phyloP scores from a whole-genome alignment of 1,140 invertebrate genomes.

The Calephelis nemesis region DNA sequence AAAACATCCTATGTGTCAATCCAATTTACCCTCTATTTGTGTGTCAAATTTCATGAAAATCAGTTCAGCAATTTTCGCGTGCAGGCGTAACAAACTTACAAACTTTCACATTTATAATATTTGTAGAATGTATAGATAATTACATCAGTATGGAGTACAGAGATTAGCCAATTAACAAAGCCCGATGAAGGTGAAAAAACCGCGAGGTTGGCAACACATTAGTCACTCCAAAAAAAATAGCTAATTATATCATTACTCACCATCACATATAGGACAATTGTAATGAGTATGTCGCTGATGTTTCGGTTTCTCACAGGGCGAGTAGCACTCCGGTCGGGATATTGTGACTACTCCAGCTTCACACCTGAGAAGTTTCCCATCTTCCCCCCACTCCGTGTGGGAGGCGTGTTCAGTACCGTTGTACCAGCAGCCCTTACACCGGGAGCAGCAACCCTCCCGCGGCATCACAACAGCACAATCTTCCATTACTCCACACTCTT shows the following conservation, averaged over 20 bases:
- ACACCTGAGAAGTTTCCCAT: constrained; percentile 86
- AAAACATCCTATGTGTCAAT: too few species aligned
- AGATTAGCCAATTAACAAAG: background rate
- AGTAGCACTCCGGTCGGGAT: constrained; percentile 88
- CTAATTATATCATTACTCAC: constrained; percentile 34
- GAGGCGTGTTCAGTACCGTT: constrained; percentile 86
- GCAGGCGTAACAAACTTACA: too few species aligned
- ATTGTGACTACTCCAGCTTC: constrained; percentile 91
- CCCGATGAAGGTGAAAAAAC: too few species aligned
- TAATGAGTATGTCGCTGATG: constrained; percentile 83
- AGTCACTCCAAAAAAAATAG: too few species aligned
- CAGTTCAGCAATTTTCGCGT: too few species aligned
- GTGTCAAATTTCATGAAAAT: too few species aligned
- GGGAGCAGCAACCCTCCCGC: constrained; percentile 64
- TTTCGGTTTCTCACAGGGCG: constrained; percentile 85
- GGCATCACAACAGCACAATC: constrained; percentile 70
- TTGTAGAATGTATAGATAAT: too few species aligned
- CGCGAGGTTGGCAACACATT: too few species aligned
- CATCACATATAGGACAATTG: constrained; percentile 91
- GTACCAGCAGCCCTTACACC: constrained; percentile 85
- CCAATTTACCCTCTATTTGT: too few species aligned
- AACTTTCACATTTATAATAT: too few species aligned
- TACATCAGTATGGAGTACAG: too few species aligned
- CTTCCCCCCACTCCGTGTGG: constrained; percentile 88
- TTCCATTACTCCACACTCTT: constrained; percentile 64